Conservation (phyloP, 2,113 vertebrate genomes). For the Axis porcinus region DNA sequence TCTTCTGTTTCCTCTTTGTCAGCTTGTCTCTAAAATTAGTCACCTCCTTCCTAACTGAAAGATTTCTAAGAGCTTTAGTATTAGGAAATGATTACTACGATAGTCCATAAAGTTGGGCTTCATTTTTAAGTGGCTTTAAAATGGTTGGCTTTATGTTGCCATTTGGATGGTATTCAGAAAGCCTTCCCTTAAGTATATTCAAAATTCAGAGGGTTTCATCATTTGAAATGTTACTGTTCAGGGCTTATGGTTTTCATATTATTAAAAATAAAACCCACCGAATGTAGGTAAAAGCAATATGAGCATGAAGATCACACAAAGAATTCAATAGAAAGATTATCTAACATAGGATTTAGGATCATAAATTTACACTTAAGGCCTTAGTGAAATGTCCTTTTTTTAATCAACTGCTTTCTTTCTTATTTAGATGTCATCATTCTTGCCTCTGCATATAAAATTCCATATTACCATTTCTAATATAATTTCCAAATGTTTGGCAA, state of each 20-base stretch:
- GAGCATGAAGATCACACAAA: neutral
- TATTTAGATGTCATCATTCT: neutral
- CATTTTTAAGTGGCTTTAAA: neutral
- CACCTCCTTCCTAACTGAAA: neutral
- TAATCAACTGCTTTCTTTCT: neutral
- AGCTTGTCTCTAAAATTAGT: neutral
- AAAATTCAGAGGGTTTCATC: neutral
- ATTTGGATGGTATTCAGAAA: neutral
- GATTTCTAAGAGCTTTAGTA: neutral
- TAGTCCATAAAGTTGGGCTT: neutral
- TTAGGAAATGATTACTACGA: neutral
- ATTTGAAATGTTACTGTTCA: neutral
- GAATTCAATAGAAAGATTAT: neutral
- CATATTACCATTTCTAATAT: neutral
- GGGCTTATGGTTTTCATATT: neutral
- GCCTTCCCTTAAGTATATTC: neutral
- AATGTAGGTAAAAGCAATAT: neutral
- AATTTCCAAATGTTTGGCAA: constrained; percentile 14
- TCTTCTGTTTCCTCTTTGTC: neutral
- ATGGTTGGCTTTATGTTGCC: neutral
- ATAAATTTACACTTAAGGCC: neutral
- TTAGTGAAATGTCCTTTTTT: neutral
- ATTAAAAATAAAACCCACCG: neutral
- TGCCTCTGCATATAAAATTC: neutral
- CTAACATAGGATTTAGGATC: neutral